A percentile compares a stretch with the other conserved stretches of the same genome.
Evolutionary conservation across 2,797 vertebrate genomes (phyloP).

Genomic region (Sphenodon punctatus): DNA sequence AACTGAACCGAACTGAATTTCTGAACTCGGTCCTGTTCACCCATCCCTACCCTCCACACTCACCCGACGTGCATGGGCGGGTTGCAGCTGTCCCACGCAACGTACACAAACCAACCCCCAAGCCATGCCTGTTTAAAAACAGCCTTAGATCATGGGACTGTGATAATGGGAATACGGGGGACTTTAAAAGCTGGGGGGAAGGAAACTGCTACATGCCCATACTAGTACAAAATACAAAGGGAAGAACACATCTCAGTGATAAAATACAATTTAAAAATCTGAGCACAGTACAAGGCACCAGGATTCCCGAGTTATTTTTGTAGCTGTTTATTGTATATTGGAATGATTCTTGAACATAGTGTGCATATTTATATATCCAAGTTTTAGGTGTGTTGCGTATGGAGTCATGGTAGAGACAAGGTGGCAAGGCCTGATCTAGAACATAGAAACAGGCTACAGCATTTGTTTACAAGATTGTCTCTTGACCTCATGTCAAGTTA

Average conservation of each 20-base stretch:
- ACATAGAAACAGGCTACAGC: background rate
- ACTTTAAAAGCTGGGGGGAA: background rate
- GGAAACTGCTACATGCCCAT: background rate
- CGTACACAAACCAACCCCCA: no score
- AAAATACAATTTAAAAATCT: background rate
- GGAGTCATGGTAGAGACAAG: background rate
- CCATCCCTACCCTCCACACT: no score
- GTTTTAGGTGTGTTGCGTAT: background rate
- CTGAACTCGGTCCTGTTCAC: no score
- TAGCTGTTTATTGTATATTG: accelerated
- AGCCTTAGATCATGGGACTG: background rate
- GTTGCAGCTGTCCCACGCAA: no score
- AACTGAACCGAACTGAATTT: no score
- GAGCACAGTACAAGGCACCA: background rate
- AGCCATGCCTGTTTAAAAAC: no score
- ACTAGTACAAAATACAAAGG: background rate
- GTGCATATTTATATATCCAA: conserved; percentile 2
- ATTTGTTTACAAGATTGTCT: no score
- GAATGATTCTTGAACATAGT: background rate
- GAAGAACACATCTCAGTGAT: background rate
- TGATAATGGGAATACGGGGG: background rate
- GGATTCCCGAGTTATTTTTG: background rate
- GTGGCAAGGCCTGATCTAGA: background rate
- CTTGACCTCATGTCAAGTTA: no score
- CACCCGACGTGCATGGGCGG: no score